phyloP scores from a whole-genome alignment of 2,113 vertebrate species.

The Rhea americana region DNA sequence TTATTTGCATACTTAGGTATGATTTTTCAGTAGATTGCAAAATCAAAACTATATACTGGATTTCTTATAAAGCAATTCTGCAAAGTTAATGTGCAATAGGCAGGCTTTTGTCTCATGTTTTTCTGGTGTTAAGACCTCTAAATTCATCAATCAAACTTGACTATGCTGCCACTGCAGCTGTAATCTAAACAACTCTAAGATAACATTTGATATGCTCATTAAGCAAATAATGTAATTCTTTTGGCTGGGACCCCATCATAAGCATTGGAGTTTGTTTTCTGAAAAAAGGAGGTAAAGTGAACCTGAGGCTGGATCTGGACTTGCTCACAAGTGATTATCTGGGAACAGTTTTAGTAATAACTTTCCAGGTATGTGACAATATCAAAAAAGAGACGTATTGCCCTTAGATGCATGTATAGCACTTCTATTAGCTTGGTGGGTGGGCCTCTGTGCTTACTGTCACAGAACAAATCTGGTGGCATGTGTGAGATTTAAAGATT shows the following conservation, averaged over 20 bases:
- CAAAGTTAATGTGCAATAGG: background rate
- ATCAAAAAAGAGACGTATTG: background rate
- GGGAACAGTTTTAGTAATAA: background rate
- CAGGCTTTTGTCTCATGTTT: background rate
- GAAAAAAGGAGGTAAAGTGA: background rate
- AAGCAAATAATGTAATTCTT: background rate
- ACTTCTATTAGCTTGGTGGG: background rate
- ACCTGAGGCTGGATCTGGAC: background rate
- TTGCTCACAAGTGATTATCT: background rate
- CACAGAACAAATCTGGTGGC: background rate
- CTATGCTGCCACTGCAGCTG: background rate
- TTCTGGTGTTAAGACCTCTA: background rate
- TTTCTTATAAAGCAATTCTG: background rate
- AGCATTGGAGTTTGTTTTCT: background rate
- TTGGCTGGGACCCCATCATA: background rate
- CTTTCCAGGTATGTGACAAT: background rate
- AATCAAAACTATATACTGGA: background rate
- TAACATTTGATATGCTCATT: background rate
- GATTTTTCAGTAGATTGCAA: background rate
- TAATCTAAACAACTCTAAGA: constrained; percentile 7
- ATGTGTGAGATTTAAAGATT: background rate
- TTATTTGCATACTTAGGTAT: background rate
- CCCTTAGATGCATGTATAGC: background rate
- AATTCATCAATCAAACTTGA: background rate
- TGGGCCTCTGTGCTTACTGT: background rate